Evolutionary conservation across 2,888 invertebrate species (phyloP), one percentile per base, ranked within the genome.

Genomic region (Troilus luridus): DNA sequence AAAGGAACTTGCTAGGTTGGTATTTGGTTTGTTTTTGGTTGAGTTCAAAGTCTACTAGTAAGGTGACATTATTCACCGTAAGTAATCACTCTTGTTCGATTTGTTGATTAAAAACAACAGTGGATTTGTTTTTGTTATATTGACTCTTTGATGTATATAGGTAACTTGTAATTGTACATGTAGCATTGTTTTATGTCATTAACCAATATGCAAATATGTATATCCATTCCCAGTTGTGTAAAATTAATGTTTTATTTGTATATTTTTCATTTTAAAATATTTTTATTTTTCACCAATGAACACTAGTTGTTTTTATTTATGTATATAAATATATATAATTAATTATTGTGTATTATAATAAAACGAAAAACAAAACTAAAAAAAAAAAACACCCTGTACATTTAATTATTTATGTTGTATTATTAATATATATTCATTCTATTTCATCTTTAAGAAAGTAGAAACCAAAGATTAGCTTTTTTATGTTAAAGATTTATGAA

Each of bases 381-480:
- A 41, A 64, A 72, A 58, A 77, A 58, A 90, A 58, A 58, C 1
- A 59, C 54, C 72, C 77, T 77, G 67, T 90, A 90, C 58, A 54
- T 90, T 67, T 90, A 58, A 72, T 72, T 58, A 72, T 90, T 90
- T 58, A 77, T 58, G 64, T 90, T 90, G 56, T 90, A 58, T 90
- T 90, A 58, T 90, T 58, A 72, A 72, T 77, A 90, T 90, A 72
- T 72, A 90, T 58, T 90, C 67, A 27, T 88, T 72, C 27, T 90
- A 72, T 90, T 77, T 90, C 64, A 77, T 90, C 72, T 90, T 90
- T 77, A 90, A 59, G 77, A 72, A 58, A 90, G 77, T 90, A 90
- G 90, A 90, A 85, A 90, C 90, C 90, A 90, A 90, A 90, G 90
- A 90, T 90, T 90, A 90, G 90, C 90, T 85, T 90, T 90, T 90